Evolutionary conservation across 2,888 invertebrate genomes (phyloP).

Genomic region (Lissocephala sabroskyi): DNA sequence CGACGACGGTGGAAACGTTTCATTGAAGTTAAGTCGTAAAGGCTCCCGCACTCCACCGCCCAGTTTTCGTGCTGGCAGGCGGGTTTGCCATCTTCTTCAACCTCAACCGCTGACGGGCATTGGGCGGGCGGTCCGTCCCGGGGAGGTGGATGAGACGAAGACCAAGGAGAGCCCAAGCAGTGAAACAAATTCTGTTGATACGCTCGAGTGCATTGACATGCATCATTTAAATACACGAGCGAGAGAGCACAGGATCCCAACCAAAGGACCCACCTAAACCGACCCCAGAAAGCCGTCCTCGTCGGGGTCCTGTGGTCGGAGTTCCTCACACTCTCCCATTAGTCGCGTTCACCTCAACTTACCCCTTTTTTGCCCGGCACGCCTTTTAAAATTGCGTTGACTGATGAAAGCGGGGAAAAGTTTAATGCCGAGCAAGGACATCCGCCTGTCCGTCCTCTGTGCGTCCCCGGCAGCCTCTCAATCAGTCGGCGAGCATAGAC

Average conservation of each 20-base stretch:
- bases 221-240: conserved; percentile 33
- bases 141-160: too few relatives aligned
- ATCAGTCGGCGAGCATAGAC: too few relatives aligned
- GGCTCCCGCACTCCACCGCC: conserved; percentile 1
- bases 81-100: too few relatives aligned
- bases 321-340: too few relatives aligned
- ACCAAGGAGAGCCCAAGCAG: conserved; percentile 5
- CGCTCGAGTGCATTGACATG: conserved; percentile 40
- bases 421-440: background rate
- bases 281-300: too few relatives aligned
- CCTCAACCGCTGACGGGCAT: too few relatives aligned
- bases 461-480: conserved; percentile 7
- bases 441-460: conserved; percentile 6
- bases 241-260: conserved; percentile 1
- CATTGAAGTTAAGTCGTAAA: conserved; percentile 1
- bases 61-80: background rate
- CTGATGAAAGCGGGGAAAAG: background rate
- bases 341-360: too few relatives aligned
- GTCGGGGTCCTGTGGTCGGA: too few relatives aligned
- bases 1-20: conserved; percentile 4
- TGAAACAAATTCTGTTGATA: conserved; percentile 26
- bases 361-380: too few relatives aligned
- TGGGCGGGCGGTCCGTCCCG: too few relatives aligned
- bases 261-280: too few relatives aligned
- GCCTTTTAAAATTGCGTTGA: background rate